Percentiles rank a stretch among this genome's conserved stretches.
These are phyloP conservation scores for Sinopyrophorus schimmeli DNA, from an alignment of 2,888 invertebrate species.

Conservation along the genomic window DNA sequence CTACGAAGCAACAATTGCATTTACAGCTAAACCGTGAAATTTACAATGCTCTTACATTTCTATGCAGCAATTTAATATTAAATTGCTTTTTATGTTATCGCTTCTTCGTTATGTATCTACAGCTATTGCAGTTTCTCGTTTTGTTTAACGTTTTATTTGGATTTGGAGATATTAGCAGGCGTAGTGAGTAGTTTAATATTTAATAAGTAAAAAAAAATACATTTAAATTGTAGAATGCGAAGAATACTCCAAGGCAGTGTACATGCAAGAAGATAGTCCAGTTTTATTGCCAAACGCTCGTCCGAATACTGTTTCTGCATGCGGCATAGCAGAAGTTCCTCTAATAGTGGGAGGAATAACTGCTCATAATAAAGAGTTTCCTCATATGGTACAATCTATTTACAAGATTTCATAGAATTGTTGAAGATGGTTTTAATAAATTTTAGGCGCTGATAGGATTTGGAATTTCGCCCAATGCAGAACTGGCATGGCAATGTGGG, in stretches of 20 bases:
- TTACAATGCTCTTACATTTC: too few species aligned
- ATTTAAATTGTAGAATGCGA: constrained; percentile 53
- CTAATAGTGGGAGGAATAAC: constrained; percentile 52
- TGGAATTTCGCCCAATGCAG: constrained; percentile 33
- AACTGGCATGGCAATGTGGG: constrained; percentile 61
- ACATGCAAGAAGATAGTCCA: constrained; percentile 44
- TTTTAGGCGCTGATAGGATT: constrained; percentile 39
- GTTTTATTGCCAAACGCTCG: constrained; percentile 43
- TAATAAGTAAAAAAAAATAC: too few species aligned
- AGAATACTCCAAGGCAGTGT: constrained; percentile 50
- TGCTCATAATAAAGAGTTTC: constrained; percentile 55
- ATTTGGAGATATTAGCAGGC: constrained; percentile 19
- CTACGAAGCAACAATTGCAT: too few species aligned
- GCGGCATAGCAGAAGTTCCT: constrained; percentile 50
- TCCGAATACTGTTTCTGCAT: constrained; percentile 46
- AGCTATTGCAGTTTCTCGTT: too few species aligned
- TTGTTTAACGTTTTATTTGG: too few species aligned
- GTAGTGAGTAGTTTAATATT: constrained; percentile 18
- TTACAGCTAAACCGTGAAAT: too few species aligned
- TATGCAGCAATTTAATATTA: too few species aligned
- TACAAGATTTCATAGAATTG: too few species aligned
- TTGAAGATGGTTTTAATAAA: too few species aligned
- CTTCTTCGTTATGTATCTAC: too few species aligned
- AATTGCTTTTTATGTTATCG: too few species aligned
- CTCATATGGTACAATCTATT: constrained; percentile 58